These are phyloP conservation scores for Himantopus leucocephalus DNA, from an alignment of 2,113 vertebrate genomes.

Conservation along the genomic window DNA sequence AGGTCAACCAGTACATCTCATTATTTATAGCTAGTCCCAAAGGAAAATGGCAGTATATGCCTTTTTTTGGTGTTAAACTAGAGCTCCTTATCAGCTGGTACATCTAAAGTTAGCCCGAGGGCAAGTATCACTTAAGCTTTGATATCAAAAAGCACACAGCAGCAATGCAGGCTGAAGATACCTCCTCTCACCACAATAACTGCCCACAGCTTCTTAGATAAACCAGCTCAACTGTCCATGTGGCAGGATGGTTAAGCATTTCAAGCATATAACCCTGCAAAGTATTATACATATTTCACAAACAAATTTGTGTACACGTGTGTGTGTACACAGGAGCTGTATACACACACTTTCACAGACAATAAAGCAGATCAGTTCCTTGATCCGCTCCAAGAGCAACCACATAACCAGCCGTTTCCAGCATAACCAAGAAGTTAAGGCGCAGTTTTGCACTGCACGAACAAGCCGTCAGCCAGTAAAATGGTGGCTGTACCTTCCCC, in stretches of 20 bases:
- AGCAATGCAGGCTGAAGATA: background rate
- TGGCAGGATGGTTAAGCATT: background rate
- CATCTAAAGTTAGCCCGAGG: background rate
- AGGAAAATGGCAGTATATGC: conserved; percentile 20
- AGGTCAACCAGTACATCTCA: background rate
- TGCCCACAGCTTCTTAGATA: background rate
- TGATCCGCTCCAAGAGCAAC: background rate
- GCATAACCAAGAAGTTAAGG: background rate
- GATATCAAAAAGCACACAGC: background rate
- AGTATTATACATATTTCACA: background rate
- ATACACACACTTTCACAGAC: background rate
- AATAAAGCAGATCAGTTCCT: background rate
- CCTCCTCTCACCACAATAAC: background rate
- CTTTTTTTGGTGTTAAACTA: conserved; percentile 47
- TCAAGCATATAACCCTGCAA: background rate
- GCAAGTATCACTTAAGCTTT: background rate
- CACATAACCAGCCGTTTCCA: background rate
- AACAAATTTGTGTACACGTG: background rate
- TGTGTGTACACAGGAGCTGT: accelerated
- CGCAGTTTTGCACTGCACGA: background rate
- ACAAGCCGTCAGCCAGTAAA: background rate
- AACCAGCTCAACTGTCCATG: background rate
- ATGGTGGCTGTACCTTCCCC: background rate
- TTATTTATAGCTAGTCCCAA: conserved; percentile 37
- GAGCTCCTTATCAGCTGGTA: background rate